These are phyloP conservation scores for Nettapus auritus DNA, from an alignment of 2,113 vertebrate species.

Conservation along the genomic window DNA sequence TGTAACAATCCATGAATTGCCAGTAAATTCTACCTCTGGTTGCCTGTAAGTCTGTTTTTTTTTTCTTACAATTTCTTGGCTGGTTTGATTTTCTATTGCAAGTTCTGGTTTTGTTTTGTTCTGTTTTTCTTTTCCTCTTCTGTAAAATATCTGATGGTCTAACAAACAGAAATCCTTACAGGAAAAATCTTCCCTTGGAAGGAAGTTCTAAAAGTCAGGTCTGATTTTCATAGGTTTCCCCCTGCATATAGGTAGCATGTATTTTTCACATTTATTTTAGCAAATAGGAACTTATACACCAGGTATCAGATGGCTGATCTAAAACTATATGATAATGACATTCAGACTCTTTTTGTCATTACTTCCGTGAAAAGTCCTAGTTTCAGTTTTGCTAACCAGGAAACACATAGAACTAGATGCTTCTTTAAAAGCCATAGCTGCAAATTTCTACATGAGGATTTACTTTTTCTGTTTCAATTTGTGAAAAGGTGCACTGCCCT, in stretches of 20 bases:
- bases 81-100: neutral
- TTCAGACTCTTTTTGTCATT: neutral
- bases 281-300: neutral
- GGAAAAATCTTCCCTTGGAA: neutral
- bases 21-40: neutral
- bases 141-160: neutral
- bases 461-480: neutral
- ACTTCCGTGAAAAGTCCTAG: neutral
- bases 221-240: neutral
- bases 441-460: neutral
- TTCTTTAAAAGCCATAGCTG: neutral
- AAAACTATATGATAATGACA: neutral
- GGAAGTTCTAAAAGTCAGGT: neutral
- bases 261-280: neutral
- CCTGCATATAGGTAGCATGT: neutral
- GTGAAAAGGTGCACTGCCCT: neutral
- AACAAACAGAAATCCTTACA: constrained; percentile 2
- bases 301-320: neutral
- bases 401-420: neutral
- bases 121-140: neutral
- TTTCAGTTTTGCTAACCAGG: neutral
- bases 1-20: neutral
- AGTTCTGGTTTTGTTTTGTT: neutral
- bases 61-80: constrained; percentile 26
- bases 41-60: neutral